Evolutionary conservation across 2,888 invertebrate species (phyloP).

Genomic region (Polia nebulosa): DNA sequence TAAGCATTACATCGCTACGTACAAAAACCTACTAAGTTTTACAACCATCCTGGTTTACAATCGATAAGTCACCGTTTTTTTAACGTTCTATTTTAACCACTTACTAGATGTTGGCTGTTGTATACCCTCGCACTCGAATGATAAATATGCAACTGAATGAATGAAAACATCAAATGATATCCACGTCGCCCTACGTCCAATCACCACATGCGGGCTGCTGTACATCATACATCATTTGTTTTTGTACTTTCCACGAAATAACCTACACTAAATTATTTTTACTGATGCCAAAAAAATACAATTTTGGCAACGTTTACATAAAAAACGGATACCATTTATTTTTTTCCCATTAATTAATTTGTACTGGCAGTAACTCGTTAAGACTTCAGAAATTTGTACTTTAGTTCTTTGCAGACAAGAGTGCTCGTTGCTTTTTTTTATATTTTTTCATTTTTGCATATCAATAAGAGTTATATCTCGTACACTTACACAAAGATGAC

Average conservation of each 20-base stretch:
- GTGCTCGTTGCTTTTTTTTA: slow-evolving; percentile 84
- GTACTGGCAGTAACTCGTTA: slow-evolving; percentile 89
- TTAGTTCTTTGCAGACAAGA: slow-evolving; percentile 83
- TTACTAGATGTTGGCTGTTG: slow-evolving; percentile 77
- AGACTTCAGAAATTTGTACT: slow-evolving; percentile 91
- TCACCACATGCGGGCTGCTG: slow-evolving; percentile 75
- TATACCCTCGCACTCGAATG: slow-evolving; percentile 77
- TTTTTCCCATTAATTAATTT: slow-evolving; percentile 85
- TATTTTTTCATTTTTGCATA: slow-evolving; percentile 69
- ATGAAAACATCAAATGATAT: slow-evolving; percentile 60
- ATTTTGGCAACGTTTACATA: slow-evolving; percentile 89
- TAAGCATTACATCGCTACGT: slow-evolving; percentile 90
- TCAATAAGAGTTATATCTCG: slow-evolving; percentile 70
- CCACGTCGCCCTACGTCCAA: slow-evolving; percentile 60
- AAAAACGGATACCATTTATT: slow-evolving; percentile 78
- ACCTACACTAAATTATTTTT: slow-evolving; percentile 84
- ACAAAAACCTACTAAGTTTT: slow-evolving; percentile 91
- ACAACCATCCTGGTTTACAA: slow-evolving; percentile 89
- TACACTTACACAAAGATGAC: slow-evolving; percentile 84
- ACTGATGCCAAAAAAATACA: slow-evolving; percentile 87
- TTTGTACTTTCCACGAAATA: slow-evolving; percentile 84
- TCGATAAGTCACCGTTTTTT: slow-evolving; percentile 77
- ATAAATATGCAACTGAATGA: slow-evolving; percentile 69
- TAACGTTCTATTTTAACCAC: slow-evolving; percentile 75
- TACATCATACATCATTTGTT: slow-evolving; percentile 70